These are phyloP conservation scores for Brachionus sp. DNA, from an alignment of 1,140 invertebrate species.

Conservation along the genomic window DNA sequence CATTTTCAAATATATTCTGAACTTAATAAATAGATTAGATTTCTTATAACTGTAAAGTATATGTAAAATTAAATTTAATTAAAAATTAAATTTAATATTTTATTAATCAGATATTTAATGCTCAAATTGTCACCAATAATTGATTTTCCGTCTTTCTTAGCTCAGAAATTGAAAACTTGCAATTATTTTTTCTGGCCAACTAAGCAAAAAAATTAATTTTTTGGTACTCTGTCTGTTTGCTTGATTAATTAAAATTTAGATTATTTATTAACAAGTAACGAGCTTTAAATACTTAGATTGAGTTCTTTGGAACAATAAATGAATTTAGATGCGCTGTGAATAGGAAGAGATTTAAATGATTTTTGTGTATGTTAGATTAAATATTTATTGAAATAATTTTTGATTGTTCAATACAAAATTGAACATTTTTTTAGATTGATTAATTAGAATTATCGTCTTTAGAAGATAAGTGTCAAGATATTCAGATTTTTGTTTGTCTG, in stretches of 20 bases:
- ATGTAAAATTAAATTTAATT: background rate
- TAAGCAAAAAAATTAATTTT: background rate
- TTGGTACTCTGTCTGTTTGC: background rate
- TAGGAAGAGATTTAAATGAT: background rate
- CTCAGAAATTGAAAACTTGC: background rate
- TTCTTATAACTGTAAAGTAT: background rate
- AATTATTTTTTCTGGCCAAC: no score
- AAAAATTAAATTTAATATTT: background rate
- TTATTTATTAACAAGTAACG: background rate
- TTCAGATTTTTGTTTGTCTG: background rate
- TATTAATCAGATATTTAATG: background rate
- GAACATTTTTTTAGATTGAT: background rate
- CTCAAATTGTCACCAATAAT: background rate
- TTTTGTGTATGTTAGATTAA: background rate
- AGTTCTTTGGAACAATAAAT: background rate
- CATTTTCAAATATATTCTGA: background rate
- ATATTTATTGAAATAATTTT: conserved; percentile 3
- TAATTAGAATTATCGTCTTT: conserved; percentile 39
- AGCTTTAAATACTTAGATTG: background rate
- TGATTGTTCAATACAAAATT: conserved; percentile 4
- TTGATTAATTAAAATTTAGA: background rate
- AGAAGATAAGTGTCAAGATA: background rate
- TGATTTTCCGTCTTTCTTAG: background rate
- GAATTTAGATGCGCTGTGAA: background rate
- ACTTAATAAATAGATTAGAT: background rate